Conservation (phyloP, 2,888 invertebrate genomes). For the Gymnocheta viridis region DNA sequence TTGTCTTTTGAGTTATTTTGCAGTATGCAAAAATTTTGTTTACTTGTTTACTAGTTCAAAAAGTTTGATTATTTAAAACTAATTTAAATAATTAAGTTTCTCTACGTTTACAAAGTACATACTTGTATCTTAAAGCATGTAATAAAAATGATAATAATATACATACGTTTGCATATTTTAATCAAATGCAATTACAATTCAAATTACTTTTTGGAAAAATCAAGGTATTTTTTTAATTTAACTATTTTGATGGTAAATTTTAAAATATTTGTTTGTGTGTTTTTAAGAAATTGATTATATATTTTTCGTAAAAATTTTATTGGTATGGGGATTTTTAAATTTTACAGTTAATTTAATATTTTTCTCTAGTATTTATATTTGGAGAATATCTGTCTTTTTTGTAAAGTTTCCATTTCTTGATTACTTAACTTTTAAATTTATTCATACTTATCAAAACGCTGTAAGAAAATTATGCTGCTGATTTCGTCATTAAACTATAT, state of each 20-base stretch:
- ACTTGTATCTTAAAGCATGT: not conserved
- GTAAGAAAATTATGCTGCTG: not conserved
- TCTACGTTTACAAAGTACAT: not conserved
- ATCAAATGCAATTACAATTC: no score
- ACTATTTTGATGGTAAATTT: no score
- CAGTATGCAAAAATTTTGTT: conserved; percentile 17
- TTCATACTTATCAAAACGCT: not conserved
- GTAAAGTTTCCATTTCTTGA: no score
- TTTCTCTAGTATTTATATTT: no score
- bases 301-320: no score
- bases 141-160: not conserved
- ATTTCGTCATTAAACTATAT: not conserved
- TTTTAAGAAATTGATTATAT: no score
- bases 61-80: not conserved
- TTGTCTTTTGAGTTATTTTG: conserved; percentile 39
- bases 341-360: no score
- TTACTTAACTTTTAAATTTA: not conserved
- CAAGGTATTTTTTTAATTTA: no score
- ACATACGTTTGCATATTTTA: not conserved
- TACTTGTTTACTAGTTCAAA: conserved; percentile 10
- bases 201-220: no score
- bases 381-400: no score
- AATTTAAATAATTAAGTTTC: not conserved
- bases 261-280: no score
- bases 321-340: no score